Percentiles rank a stretch among this genome's conserved stretches.
phyloP scores from a whole-genome alignment of 2,888 invertebrate genomes.

The Parnassius glacialis region DNA sequence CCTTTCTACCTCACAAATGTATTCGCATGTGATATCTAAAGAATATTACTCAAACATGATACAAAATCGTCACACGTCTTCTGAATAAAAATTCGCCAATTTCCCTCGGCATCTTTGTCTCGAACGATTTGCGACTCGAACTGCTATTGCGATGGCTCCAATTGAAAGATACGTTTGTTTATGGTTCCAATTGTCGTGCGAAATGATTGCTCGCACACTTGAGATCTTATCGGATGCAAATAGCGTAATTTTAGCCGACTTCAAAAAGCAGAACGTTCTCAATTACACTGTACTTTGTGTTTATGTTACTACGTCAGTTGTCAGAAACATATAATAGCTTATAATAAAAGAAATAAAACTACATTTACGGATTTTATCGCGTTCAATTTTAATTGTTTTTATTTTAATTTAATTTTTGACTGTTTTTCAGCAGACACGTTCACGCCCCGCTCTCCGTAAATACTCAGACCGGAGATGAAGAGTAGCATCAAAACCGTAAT shows the following conservation, averaged over 20 bases:
- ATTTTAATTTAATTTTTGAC: too few relatives aligned
- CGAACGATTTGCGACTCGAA: slow-evolving; percentile 35
- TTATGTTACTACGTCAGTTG: too few relatives aligned
- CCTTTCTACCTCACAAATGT: slow-evolving; percentile 33
- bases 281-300: not conserved
- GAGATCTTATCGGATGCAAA: slow-evolving; percentile 16
- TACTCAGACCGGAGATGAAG: too few relatives aligned
- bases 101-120: slow-evolving; percentile 34
- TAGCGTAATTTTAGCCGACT: slow-evolving; percentile 5
- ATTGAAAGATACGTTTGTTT: slow-evolving; percentile 28
- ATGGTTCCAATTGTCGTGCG: slow-evolving; percentile 29
- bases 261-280: too few relatives aligned
- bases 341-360: too few relatives aligned
- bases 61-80: slow-evolving; percentile 45
- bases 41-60: slow-evolving; percentile 48
- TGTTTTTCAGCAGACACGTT: too few relatives aligned
- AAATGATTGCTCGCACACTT: slow-evolving; percentile 18
- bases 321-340: too few relatives aligned
- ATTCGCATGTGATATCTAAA: slow-evolving; percentile 53
- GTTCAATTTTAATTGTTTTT: too few relatives aligned
- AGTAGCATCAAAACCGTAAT: too few relatives aligned
- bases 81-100: slow-evolving; percentile 42
- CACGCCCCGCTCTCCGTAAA: too few relatives aligned
- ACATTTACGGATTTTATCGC: too few relatives aligned
- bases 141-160: slow-evolving; percentile 30